These are phyloP conservation scores for Chaenogobius annularis DNA, from an alignment of 2,113 vertebrate genomes.

Conservation along the genomic window DNA sequence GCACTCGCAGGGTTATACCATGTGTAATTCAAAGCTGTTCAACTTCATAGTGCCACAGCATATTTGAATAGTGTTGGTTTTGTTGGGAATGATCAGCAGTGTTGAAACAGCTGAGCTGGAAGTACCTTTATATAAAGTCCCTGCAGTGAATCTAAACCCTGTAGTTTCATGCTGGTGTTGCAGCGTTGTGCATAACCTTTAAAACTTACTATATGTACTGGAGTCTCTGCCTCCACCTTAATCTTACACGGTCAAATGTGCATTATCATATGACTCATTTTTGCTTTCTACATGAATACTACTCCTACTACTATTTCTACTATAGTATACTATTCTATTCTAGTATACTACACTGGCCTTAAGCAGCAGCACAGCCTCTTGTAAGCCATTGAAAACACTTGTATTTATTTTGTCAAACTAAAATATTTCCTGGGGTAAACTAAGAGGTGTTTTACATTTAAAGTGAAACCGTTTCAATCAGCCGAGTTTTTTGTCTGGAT, in stretches of 20 bases:
- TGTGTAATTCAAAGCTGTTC: background rate
- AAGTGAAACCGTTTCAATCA: slow-evolving; percentile 7
- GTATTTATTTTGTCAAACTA: background rate
- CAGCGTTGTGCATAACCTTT: slow-evolving; percentile 2
- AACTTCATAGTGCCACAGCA: background rate
- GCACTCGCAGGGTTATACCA: slow-evolving; percentile 5
- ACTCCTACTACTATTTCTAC: background rate
- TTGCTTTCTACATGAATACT: background rate
- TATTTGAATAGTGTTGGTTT: background rate
- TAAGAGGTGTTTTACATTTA: too few relatives aligned
- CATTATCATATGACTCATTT: background rate
- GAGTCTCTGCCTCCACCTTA: slow-evolving; percentile 12
- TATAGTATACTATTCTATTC: background rate
- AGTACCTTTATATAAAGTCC: background rate
- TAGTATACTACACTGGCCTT: background rate
- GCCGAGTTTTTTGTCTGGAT: background rate
- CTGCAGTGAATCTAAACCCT: background rate
- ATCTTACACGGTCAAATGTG: slow-evolving; percentile 24
- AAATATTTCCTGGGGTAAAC: background rate
- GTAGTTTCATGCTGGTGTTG: background rate
- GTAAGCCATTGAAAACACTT: slow-evolving; percentile 1
- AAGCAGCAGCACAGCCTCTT: background rate
- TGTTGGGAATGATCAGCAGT: background rate
- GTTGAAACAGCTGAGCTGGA: background rate
- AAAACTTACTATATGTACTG: slow-evolving; percentile 18